These are phyloP conservation scores for Masticophis lateralis DNA, from an alignment of 2,797 vertebrate genomes.

Conservation along the genomic window DNA sequence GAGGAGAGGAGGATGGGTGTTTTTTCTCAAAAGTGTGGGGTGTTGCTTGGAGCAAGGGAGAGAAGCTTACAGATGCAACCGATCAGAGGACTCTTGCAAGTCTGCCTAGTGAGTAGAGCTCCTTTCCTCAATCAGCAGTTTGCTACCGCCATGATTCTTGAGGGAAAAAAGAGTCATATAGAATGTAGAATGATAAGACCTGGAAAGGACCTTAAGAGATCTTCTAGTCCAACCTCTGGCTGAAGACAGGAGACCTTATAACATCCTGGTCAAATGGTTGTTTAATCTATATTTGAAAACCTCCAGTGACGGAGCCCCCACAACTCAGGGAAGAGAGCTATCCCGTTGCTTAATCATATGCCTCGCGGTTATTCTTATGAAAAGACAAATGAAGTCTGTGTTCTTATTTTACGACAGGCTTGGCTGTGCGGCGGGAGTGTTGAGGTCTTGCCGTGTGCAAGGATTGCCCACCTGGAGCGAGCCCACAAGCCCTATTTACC, in stretches of 20 bases:
- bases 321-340: not conserved
- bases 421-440: conserved; percentile 68
- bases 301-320: not conserved
- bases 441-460: conserved; percentile 62
- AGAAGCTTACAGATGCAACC: not conserved
- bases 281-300: not conserved
- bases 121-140: not conserved
- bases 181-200: not conserved
- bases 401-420: conserved; percentile 29
- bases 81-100: not conserved
- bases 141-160: not conserved
- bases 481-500: conserved; percentile 61
- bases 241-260: too few species aligned
- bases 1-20: too few species aligned
- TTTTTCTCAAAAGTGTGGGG: not conserved
- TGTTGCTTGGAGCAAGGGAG: not conserved
- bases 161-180: not conserved
- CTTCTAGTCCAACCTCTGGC: not conserved
- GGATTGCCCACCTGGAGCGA: conserved; percentile 60
- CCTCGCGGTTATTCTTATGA: not conserved
- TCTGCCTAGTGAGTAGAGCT: not conserved
- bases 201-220: not conserved
- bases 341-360: not conserved
- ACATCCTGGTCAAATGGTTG: too few species aligned
- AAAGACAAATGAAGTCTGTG: not conserved